A percentile compares a stretch with the other conserved stretches of the same genome.
Evolutionary conservation across 1,140 invertebrate genomes (phyloP).

Genomic region (Temnothorax curvispinosus): DNA sequence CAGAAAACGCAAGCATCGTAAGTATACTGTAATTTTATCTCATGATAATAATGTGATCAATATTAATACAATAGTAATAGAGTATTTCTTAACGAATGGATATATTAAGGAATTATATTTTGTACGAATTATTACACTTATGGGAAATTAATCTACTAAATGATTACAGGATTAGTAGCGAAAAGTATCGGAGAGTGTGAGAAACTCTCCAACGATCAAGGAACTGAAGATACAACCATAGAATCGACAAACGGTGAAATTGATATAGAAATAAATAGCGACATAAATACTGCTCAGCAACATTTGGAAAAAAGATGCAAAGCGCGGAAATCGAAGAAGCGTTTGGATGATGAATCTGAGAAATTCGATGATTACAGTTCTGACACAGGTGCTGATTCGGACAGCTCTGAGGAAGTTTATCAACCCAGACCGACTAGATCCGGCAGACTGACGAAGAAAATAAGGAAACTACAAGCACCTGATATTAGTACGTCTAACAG

Average conservation of each 20-base stretch:
- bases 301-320: slow-evolving; percentile 19
- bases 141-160: background rate
- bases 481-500: slow-evolving; percentile 74
- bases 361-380: slow-evolving; percentile 45
- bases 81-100: slow-evolving; percentile 13
- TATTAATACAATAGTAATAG: background rate
- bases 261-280: background rate
- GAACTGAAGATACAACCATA: slow-evolving; percentile 53
- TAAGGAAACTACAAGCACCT: slow-evolving; percentile 77
- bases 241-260: slow-evolving; percentile 1
- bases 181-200: slow-evolving; percentile 60
- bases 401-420: slow-evolving; percentile 79
- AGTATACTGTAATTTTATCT: slow-evolving; percentile 31
- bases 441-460: slow-evolving; percentile 78
- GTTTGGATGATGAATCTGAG: slow-evolving; percentile 14
- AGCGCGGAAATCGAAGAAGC: slow-evolving; percentile 38
- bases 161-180: slow-evolving; percentile 63
- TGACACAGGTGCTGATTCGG: slow-evolving; percentile 56
- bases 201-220: slow-evolving; percentile 26
- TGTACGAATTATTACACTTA: background rate
- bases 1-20: slow-evolving; percentile 34
- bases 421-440: slow-evolving; percentile 81
- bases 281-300: slow-evolving; percentile 6
- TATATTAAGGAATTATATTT: slow-evolving; percentile 18
- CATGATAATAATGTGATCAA: slow-evolving; percentile 21